Evolutionary conservation across 1,140 invertebrate species (phyloP).

Genomic region (Cheumatopsyche charites): DNA sequence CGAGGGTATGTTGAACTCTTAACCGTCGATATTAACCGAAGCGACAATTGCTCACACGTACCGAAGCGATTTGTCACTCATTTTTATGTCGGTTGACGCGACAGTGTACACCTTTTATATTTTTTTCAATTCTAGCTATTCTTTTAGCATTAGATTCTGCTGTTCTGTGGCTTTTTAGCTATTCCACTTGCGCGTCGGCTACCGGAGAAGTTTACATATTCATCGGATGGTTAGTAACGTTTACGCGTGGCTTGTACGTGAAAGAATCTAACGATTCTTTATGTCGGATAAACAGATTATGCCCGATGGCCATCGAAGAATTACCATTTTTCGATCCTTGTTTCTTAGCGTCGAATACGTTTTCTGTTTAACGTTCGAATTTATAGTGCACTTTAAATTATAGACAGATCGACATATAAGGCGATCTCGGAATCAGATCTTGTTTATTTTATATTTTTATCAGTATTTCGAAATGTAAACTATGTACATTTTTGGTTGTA

Average conservation of each 20-base stretch:
- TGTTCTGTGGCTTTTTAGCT: constrained; percentile 19
- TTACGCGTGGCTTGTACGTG: constrained; percentile 36
- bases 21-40: too few relatives aligned
- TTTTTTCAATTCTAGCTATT: neutral
- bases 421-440: too few relatives aligned
- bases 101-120: neutral
- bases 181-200: constrained; percentile 27
- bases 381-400: too few relatives aligned
- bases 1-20: too few relatives aligned
- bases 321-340: too few relatives aligned
- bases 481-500: too few relatives aligned
- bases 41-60: constrained; percentile 1
- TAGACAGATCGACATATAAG: too few relatives aligned
- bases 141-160: neutral
- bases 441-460: too few relatives aligned
- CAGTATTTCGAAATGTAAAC: too few relatives aligned
- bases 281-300: neutral
- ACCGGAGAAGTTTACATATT: constrained; percentile 34
- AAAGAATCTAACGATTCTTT: constrained; percentile 32
- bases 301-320: neutral
- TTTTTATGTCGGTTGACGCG: constrained; percentile 10
- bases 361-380: too few relatives aligned
- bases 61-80: constrained; percentile 12
- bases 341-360: too few relatives aligned
- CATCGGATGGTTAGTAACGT: constrained; percentile 25